Base-by-base conservation (phyloP, 2,888 invertebrate genomes). In the Agrotis clavis region DNA sequence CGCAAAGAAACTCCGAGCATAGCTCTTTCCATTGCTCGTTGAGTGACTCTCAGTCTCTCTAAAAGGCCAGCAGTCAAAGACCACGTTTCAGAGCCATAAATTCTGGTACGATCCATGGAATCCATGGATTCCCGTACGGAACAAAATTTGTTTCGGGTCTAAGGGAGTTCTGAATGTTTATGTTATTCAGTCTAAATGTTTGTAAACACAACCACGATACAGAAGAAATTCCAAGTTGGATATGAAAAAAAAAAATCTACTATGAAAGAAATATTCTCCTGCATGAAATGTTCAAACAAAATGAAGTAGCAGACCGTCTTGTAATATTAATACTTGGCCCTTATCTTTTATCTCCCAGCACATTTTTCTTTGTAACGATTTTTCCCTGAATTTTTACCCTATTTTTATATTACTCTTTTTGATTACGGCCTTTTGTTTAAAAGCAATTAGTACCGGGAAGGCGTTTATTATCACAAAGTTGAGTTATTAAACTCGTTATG, bases 351-450 rank as follows among this genome's bases (percentile, higher is more conserved):
- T 75, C 70, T 83, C 18, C 6, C 25, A 71, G 65, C 51, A 68
- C 64, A 74, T 81, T 74, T 81, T 81, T 83, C 75, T 78, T 79
- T 77, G 66, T 66, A 62, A 63, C 35, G 73, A 69, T 25, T 71
- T 83, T 77, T 50, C 54, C 47, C 45, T 51, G 25, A 83, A 73
- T 74, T 75, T 79, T 67, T 76, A 81, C 75, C 80, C 78, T 77
- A 77, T 83, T 86, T 83, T 77, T 79, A 83, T 79, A 79, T 79
- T 74, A 87, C 62, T 53, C 69, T 73, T 74, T 72, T 71, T 77
- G 64, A 85, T 82, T 82, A 79, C 67, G 66, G 35, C 21, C 47
- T 61, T 79, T 77, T 76, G 74, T 74, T 76, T 60, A 51, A 74
- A 73, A 73, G 60, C 60, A 59, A 74, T 63, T 65, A 68, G 70